phyloP scores from a whole-genome alignment of 1,140 invertebrate genomes.

The Brachionus koreanus region DNA sequence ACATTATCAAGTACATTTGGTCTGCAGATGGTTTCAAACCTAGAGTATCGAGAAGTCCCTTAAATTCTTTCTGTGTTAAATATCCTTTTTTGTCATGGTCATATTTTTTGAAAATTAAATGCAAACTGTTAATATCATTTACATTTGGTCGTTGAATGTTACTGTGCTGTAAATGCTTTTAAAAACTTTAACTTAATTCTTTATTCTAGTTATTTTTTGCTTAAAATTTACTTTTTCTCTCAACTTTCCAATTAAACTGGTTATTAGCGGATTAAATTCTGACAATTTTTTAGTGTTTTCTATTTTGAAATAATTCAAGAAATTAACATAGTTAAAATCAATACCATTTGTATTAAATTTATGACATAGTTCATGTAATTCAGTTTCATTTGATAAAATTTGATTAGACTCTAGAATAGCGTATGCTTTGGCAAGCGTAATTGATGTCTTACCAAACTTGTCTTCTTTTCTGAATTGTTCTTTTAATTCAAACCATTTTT shows the following conservation, averaged over 20 bases:
- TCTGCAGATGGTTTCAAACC: neutral
- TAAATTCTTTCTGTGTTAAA: constrained; percentile 7
- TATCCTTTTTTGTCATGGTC: neutral
- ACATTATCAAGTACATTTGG: constrained; percentile 2
- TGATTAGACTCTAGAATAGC: neutral
- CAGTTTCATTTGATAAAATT: neutral
- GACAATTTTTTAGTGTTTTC: neutral
- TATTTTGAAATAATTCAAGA: constrained; percentile 22
- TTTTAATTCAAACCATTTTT: neutral
- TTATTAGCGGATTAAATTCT: constrained; percentile 1
- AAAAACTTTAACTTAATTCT: neutral
- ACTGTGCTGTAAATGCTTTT: neutral
- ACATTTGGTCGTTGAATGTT: neutral
- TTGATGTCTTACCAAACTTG: neutral
- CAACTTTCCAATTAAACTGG: neutral
- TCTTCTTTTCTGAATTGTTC: constrained; percentile 3
- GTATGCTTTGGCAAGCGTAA: neutral
- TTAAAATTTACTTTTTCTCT: constrained; percentile 28
- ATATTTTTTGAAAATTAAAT: constrained; percentile 12
- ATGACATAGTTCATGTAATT: constrained; percentile 6
- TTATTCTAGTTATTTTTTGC: neutral
- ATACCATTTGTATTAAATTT: neutral
- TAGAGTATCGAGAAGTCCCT: neutral
- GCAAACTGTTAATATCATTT: neutral
- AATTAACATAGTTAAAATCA: constrained; percentile 10